Evolutionary conservation across 2,113 vertebrate genomes (phyloP).

Genomic region (Tringa solitaria): DNA sequence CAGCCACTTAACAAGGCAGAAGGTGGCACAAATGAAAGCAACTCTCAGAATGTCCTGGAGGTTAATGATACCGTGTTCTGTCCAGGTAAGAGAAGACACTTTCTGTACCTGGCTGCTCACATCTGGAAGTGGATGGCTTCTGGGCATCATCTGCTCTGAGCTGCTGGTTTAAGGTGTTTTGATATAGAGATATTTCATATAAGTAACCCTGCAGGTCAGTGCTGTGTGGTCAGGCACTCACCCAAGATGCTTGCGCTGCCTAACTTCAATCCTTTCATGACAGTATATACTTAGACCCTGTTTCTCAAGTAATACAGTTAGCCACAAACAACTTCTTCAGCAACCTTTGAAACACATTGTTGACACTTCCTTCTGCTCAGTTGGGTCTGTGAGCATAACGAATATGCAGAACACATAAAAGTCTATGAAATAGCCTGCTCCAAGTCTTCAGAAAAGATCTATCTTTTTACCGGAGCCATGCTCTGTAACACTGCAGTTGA

Average conservation of each 20-base stretch:
- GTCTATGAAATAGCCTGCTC: neutral
- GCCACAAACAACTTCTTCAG: neutral
- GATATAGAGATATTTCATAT: neutral
- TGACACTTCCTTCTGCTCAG: neutral
- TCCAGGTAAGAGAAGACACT: neutral
- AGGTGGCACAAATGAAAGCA: slow-evolving; percentile 22
- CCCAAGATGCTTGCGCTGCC: neutral
- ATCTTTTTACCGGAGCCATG: neutral
- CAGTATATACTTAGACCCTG: neutral
- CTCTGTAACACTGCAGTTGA: neutral
- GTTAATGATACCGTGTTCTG: neutral
- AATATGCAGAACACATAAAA: neutral
- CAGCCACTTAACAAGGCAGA: neutral
- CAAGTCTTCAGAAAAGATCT: neutral
- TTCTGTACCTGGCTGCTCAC: neutral
- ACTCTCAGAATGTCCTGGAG: neutral
- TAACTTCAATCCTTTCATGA: neutral
- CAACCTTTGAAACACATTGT: neutral
- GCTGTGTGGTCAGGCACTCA: neutral
- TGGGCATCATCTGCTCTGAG: neutral
- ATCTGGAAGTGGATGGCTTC: neutral
- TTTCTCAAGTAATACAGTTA: neutral
- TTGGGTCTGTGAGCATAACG: neutral
- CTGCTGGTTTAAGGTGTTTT: neutral
- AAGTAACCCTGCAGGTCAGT: neutral